Base-by-base conservation (phyloP, 2,888 invertebrate genomes). In the Calliopum simillimum region DNA sequence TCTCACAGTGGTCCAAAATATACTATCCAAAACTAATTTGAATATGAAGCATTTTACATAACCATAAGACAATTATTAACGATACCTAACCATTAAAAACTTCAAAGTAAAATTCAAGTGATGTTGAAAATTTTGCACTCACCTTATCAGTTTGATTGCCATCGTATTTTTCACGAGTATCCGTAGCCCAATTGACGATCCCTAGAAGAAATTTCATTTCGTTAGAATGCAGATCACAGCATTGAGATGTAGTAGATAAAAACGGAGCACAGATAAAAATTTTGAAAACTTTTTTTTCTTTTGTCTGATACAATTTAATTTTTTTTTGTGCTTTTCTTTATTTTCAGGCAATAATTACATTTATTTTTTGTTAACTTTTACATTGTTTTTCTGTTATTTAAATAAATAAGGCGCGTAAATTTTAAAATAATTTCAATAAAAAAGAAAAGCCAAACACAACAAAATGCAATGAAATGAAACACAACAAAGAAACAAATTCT, bases 101-200 rank as follows among this genome's bases (percentile, higher is more conserved):
- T 3, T 44, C 3, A n/a, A n/a, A 1, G 12, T 65, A 23, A n/a
- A 1, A 8, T 33, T 33, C 8, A 33, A 33, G 8, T 8, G 8
- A 6, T 8, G 8, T 4, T 46, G 13, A 14, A 63, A 64, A 16
- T 58, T n/a, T 56, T 61, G 23, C 51, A 79, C 81, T 82, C 79
- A 85, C 87, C 85, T 86, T 87, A 78, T 87, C 87, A 70, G 84
- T 78, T 76, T 83, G 76, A 79, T 81, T 84, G 78, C 81, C 82
- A 79, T 87, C 87, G 73, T 80, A 77, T 77, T 81, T 83, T 64
- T 80, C 77, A 74, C 85, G 84, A 75, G 76, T 86, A 71, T 84
- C 84, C 59, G 83, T 82, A 74, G 81, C 79, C 87, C 86, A 86
- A 78, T 83, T 86, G 74, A 82, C 81, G 77, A 86, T 79, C 79